Percentiles rank a stretch among this genome's conserved stretches.
These are phyloP conservation scores for Zygaena filipendulae DNA, from an alignment of 2,888 invertebrate genomes.

Conservation along the genomic window DNA sequence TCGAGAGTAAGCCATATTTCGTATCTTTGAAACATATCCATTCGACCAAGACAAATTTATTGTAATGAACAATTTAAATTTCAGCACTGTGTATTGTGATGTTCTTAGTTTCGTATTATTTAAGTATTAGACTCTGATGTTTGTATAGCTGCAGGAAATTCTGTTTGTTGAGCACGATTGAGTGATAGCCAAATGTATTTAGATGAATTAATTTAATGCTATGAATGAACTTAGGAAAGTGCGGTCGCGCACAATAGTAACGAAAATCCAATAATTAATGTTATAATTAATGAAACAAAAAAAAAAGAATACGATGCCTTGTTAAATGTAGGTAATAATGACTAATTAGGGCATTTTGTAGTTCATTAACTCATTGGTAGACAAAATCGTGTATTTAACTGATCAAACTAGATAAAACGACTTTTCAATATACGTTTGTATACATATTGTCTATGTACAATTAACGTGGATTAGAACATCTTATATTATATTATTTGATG, in stretches of 20 bases:
- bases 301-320: constrained; percentile 57
- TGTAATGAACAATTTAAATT: constrained; percentile 54
- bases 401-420: no score
- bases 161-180: constrained; percentile 48
- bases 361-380: constrained; percentile 62
- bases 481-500: constrained; percentile 52
- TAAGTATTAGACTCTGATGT: constrained; percentile 56
- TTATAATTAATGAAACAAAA: no score
- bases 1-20: constrained; percentile 28
- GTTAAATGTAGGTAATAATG: constrained; percentile 51
- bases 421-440: constrained; percentile 28
- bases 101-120: no score
- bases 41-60: constrained; percentile 65
- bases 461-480: no score
- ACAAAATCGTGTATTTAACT: constrained; percentile 50
- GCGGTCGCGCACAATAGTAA: constrained; percentile 68
- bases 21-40: constrained; percentile 53
- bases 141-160: constrained; percentile 52
- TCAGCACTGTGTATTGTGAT: constrained; percentile 61
- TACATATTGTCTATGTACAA: constrained; percentile 35
- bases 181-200: constrained; percentile 65
- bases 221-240: constrained; percentile 63
- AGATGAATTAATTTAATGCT: constrained; percentile 61
- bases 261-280: constrained; percentile 67
- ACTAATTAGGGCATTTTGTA: constrained; percentile 64